A percentile compares a stretch with the other conserved stretches of the same genome.
Conservation (phyloP, 2,888 invertebrate genomes). For the Nymphalis polychloros region DNA sequence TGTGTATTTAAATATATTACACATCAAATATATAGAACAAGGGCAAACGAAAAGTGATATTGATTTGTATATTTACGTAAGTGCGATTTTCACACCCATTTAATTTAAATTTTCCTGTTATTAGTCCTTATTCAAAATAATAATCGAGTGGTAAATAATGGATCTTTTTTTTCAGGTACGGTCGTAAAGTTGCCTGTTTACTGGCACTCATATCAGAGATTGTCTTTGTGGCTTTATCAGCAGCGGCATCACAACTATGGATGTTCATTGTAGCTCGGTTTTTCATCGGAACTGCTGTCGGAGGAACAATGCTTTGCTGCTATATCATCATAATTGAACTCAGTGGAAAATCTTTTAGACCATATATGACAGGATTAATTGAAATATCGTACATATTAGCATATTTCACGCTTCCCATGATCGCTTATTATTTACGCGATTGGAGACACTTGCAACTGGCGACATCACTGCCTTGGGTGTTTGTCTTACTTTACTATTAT, state of each 20-base stretch:
- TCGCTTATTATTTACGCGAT: conserved; percentile 82
- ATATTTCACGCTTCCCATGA: conserved; percentile 79
- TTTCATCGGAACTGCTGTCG: conserved; percentile 82
- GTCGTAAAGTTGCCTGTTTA: conserved; percentile 83
- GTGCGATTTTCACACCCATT: too few relatives aligned
- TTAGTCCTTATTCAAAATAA: too few relatives aligned
- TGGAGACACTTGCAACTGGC: conserved; percentile 83
- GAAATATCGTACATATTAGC: conserved; percentile 81
- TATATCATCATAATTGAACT: conserved; percentile 85
- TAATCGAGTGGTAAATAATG: too few relatives aligned
- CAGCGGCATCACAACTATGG: conserved; percentile 81
- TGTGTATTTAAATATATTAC: neutral
- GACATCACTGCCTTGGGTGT: conserved; percentile 75
- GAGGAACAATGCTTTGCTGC: conserved; percentile 85
- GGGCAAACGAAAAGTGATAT: too few relatives aligned
- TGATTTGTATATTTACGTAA: too few relatives aligned
- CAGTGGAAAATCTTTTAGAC: conserved; percentile 79
- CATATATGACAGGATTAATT: conserved; percentile 78
- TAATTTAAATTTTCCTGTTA: too few relatives aligned
- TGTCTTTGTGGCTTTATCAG: conserved; percentile 78
- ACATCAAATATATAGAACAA: too few relatives aligned
- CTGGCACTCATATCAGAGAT: conserved; percentile 80
- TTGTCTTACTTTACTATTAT: conserved; percentile 84
- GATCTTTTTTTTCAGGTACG: conserved; percentile 74
- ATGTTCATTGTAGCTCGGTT: conserved; percentile 82